Evolutionary conservation across 2,113 vertebrate species (phyloP), one percentile per base, ranked within the genome.

Genomic region (Prietella phreatophila): DNA sequence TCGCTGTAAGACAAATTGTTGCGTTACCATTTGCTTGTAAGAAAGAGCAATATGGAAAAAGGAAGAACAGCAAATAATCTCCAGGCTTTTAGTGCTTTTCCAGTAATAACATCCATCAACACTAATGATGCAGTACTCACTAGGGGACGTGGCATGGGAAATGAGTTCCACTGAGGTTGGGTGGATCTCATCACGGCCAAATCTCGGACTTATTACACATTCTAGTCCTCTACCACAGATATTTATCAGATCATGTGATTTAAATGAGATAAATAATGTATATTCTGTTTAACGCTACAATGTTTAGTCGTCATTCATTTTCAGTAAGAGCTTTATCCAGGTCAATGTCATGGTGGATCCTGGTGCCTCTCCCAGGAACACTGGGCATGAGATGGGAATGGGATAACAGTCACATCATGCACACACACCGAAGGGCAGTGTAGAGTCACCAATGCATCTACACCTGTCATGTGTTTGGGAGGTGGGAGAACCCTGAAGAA

Each of bases 21-120:
- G 22, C 60, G 47, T 78, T 33, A 14, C 14, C 11, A 2, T 22
- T 67, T 56, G n/a, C 42, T n/a, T 82, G 61, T n/a, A 39, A 39
- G 30, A 15, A 25, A 69, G 11, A 81, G 47, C 36, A 71, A 39
- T n/a, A 39, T 30, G 50, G n/a, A 2, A 11, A 19, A 69, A 63
- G 61, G 67, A 67, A 47, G 30, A 19, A 53, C 58, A 27, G 30
- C 85, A 53, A 53, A 65, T 71, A 87, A 82, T 42, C 63, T 36
- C 22, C n/a, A 67, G 60, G 53, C 86, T 87, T 73, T 82, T 42
- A 75, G 80, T 60, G 63, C 55, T 76, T 83, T 83, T 50, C 63
- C 69, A 76, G 36, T 75, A 83, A 83, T 87, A 73, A 83, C 81
- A 76, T 76, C 80, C 80, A 82, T 82, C 76, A 86, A 22, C 86